These are phyloP conservation scores for Bhutanitis thaidina DNA, from an alignment of 2,888 invertebrate species.

Conservation along the genomic window DNA sequence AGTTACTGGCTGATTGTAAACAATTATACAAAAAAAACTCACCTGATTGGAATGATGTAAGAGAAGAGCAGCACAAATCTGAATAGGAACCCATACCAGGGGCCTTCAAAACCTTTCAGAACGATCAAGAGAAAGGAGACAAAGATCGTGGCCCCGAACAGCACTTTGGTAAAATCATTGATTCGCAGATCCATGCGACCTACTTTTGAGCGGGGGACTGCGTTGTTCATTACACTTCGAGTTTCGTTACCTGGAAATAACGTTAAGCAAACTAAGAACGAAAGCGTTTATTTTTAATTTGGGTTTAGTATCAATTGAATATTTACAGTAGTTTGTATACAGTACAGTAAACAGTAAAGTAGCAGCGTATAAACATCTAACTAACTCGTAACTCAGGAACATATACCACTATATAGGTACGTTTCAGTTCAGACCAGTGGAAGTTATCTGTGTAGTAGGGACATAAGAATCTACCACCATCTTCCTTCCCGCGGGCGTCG, in stretches of 20 bases:
- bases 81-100: slow-evolving; percentile 98
- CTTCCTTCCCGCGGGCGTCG: no score
- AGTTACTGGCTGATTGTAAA: not conserved
- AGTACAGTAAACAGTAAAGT: no score
- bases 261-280: no score
- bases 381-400: no score
- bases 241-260: slow-evolving; percentile 92
- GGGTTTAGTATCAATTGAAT: no score
- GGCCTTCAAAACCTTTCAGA: slow-evolving; percentile 96
- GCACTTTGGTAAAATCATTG: slow-evolving; percentile 96
- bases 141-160: slow-evolving; percentile 94
- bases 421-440: no score
- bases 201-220: slow-evolving; percentile 96
- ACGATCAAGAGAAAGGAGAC: slow-evolving; percentile 96
- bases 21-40: slow-evolving; percentile 33
- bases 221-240: slow-evolving; percentile 99
- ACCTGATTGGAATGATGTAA: slow-evolving; percentile 99
- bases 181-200: slow-evolving; percentile 97
- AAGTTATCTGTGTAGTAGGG: no score
- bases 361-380: no score
- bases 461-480: no score
- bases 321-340: no score
- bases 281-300: no score
- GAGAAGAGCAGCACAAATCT: slow-evolving; percentile 98
- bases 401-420: no score